A percentile compares a stretch with the other conserved stretches of the same genome.
These are phyloP conservation scores for Drosophila nigrodunni DNA, from an alignment of 1,140 invertebrate species.

Conservation along the genomic window DNA sequence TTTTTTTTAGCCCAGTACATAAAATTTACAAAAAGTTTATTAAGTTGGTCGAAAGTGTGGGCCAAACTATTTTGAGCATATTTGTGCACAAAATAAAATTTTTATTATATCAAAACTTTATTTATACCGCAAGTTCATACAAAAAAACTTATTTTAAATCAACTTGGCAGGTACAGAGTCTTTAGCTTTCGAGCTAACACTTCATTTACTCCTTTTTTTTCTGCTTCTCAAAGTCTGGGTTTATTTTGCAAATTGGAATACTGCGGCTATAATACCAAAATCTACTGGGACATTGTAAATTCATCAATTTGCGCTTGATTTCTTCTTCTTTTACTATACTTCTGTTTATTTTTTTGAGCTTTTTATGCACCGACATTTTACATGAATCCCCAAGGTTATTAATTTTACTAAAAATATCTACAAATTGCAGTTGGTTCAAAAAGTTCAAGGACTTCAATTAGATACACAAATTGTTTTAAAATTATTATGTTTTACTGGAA, in stretches of 20 bases:
- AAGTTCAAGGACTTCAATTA: no score
- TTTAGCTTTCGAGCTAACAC: background rate
- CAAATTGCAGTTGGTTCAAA: background rate
- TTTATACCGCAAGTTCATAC: no score
- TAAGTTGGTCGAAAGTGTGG: no score
- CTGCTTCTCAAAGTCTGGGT: slow-evolving; percentile 2
- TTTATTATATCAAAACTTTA: no score
- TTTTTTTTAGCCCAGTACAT: background rate
- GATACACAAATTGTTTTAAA: no score
- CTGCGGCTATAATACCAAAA: slow-evolving; percentile 49
- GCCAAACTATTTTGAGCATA: no score
- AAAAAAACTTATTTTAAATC: no score
- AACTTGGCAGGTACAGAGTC: no score
- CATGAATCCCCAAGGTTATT: background rate
- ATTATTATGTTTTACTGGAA: no score
- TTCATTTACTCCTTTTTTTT: background rate
- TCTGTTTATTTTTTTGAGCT: no score
- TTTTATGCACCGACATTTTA: background rate
- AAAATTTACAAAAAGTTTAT: no score
- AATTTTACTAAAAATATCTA: background rate
- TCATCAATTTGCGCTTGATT: slow-evolving; percentile 52
- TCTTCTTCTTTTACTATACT: background rate
- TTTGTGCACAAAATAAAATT: no score
- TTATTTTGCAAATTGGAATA: slow-evolving; percentile 45
- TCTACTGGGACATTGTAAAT: slow-evolving; percentile 50